Base-by-base conservation (phyloP, 1,140 invertebrate species). In the Gryllus bimaculatus region DNA sequence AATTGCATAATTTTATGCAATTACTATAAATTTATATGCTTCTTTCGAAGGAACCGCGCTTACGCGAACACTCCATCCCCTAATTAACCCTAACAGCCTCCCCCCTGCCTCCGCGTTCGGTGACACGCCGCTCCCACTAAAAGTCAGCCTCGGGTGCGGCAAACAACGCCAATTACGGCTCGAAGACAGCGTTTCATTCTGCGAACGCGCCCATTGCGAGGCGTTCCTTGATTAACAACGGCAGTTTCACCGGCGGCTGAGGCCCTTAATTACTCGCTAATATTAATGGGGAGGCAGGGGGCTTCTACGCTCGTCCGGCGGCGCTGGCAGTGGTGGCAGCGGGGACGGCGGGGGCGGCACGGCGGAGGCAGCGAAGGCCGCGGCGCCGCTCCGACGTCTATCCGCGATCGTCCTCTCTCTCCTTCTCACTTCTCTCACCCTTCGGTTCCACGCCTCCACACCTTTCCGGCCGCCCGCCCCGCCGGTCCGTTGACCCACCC, bases 221-320 rank as follows among this genome's bases (percentile, higher is more conserved):
- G 18, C 10, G 54, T 18, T 66, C 54, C 54, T 66, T 66, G 54
- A 66, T 66, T 66, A 66, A 66, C 54, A 66, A 66, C 54, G 54
- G 54, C 54, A 66, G 54, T 66, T 66, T 66, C 54, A 66, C 54
- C 54, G 54, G 54, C 18, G 54, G 54, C 54, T 66, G 54, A 66
- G 54, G 54, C 54, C 54, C 54, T 66, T 66, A 66, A 66, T 66
- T 66, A 66, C 54, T 66, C 54, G 54, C 54, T 66, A 66, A 66
- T 66, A 66, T 66, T 66, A 66, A 66, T 66, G 54, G 54, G 54
- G 10, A 39, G 26, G 26, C 26, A 39, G 26, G 26, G 26, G 26
- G 26, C 26, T 39, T 39, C 26, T 39, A 39, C 26, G 54, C 54
- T 66, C 54, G 10, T 66, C 54, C 54, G 54, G 18, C 54, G 54